Evolutionary conservation across 2,113 vertebrate species (phyloP), one percentile per base, ranked within the genome.

Genomic region (Charina bottae): DNA sequence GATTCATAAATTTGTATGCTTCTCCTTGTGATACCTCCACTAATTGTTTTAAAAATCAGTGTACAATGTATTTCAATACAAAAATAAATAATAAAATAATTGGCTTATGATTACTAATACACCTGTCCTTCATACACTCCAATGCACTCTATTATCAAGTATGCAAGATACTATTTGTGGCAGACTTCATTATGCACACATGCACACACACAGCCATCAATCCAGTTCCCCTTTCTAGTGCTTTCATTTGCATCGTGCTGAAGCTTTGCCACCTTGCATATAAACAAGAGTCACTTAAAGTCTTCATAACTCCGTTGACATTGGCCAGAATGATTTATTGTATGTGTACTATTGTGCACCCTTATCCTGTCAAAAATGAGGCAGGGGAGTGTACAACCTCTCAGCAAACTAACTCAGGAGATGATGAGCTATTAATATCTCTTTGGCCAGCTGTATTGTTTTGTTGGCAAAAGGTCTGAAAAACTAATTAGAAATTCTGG

Each of bases 221-320:
- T 56, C 54, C 42, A 83, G 1, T 92, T 12, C 72, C 2, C 4
- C 13, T 89, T 88, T 85, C 87, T 0, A 37, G 83, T 86, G 9
- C 87, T 92, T n/a, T n/a, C 84, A 78, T 26, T 23, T 15, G 33
- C 28, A 54, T 92, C 89, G 17, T 33, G 49, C 7, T 37, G 59
- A 68, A 89, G 60, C 60, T 87, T 94, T 92, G 64, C 49, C 92
- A 89, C 56, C 68, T 90, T 90, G 92, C 91, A 88, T 60, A 59
- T 54, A 54, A 92, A 11, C 0, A 6, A 87, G 58, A 86, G 7
- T 92, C 56, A 92, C 19, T 94, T 93, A 92, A 21, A 92, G 26
- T 91, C 72, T 83, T 96, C 13, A 60, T 94, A 95, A 94, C 59
- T 94, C 93, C 89, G 49, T 89, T 94, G 93, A 93, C 94, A 92